phyloP scores from a whole-genome alignment of 2,113 vertebrate genomes.

The Cebidichthys violaceus region DNA sequence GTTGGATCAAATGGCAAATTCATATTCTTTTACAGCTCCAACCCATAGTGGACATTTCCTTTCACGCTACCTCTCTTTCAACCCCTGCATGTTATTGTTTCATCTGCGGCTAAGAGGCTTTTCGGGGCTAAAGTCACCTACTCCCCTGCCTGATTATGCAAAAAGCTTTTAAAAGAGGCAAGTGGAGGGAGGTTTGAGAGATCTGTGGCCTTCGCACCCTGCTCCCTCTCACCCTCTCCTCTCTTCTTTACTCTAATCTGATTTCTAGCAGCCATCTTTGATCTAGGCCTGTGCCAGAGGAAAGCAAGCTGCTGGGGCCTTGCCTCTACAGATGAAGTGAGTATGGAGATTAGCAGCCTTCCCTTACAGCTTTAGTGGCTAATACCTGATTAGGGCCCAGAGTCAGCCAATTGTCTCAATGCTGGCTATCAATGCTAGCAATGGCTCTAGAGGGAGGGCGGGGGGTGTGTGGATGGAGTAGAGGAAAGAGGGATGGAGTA shows the following conservation, averaged over 20 bases:
- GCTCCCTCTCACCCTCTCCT: slow-evolving; percentile 82
- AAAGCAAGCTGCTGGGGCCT: slow-evolving; percentile 86
- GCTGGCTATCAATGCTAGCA: slow-evolving; percentile 91
- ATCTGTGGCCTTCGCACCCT: slow-evolving; percentile 84
- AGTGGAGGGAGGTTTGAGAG: slow-evolving; percentile 80
- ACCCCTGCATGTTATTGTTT: slow-evolving; percentile 62
- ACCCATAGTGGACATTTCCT: slow-evolving; percentile 28
- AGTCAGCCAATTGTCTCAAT: slow-evolving; percentile 93
- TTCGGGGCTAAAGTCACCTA: slow-evolving; percentile 57
- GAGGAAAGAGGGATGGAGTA: slow-evolving; percentile 65
- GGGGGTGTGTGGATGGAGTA: slow-evolving; percentile 29
- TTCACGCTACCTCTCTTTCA: slow-evolving; percentile 47
- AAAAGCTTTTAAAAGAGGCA: slow-evolving; percentile 69
- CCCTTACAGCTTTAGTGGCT: slow-evolving; percentile 92
- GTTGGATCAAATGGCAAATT: slow-evolving; percentile 23
- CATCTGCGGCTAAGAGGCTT: slow-evolving; percentile 57
- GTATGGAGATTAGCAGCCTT: slow-evolving; percentile 96
- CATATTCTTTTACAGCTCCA: slow-evolving; percentile 19
- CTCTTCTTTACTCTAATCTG: slow-evolving; percentile 91
- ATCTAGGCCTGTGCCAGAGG: slow-evolving; percentile 86
- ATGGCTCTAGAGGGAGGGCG: slow-evolving; percentile 83
- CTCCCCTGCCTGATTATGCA: slow-evolving; percentile 64
- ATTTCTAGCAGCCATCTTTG: slow-evolving; percentile 94
- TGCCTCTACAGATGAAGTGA: slow-evolving; percentile 95
- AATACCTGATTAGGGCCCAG: slow-evolving; percentile 97